A percentile compares a stretch with the other conserved stretches of the same genome.
These are phyloP conservation scores for Oenanthe oenanthe DNA, from an alignment of 2,113 vertebrate genomes.

Conservation along the genomic window DNA sequence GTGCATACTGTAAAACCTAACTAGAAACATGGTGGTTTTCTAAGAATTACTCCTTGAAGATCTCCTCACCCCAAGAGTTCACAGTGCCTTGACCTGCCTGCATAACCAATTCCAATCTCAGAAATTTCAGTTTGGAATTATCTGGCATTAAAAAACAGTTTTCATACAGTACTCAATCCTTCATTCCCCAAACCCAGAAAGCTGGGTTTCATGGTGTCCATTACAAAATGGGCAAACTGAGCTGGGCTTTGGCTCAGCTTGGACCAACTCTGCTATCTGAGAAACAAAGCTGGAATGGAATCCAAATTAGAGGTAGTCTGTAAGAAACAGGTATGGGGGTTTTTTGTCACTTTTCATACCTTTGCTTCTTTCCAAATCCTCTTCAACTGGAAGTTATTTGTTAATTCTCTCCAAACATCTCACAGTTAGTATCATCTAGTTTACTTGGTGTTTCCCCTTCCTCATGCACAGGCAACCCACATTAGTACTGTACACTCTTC, in stretches of 20 bases:
- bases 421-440: neutral
- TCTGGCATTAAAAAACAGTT: neutral
- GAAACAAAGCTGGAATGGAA: neutral
- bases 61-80: neutral
- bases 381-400: neutral
- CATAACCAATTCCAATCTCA: neutral
- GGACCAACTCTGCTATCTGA: neutral
- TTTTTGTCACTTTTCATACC: neutral
- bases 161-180: neutral
- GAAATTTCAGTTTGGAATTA: neutral
- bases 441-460: neutral
- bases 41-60: neutral
- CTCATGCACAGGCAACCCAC: neutral
- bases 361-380: neutral
- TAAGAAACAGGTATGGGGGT: accelerated
- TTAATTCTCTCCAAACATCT: neutral
- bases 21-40: neutral
- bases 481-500: neutral
- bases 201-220: neutral
- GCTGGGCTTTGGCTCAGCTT: neutral
- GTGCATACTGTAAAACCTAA: neutral
- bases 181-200: neutral
- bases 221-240: neutral
- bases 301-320: neutral
- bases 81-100: neutral